Conservation (phyloP, 2,797 vertebrate genomes). For the Urophycis tenuis region DNA sequence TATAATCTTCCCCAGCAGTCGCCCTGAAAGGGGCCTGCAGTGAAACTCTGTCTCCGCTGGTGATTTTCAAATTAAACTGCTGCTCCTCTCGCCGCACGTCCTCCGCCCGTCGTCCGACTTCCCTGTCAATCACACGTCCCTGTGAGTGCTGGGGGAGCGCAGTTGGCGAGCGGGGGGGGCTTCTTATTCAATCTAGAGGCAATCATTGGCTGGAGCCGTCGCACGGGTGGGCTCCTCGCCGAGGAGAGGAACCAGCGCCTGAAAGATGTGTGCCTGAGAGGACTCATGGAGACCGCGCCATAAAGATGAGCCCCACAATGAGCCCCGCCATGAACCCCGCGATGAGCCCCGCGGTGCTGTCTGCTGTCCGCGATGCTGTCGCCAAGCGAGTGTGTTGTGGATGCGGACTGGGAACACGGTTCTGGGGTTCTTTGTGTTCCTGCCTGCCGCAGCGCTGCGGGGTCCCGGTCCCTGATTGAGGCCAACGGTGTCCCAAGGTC, state of each 20-base stretch:
- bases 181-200: not conserved
- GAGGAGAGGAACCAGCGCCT: not conserved
- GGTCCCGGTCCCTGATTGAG: not conserved
- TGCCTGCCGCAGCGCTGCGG: not conserved
- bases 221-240: not conserved
- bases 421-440: not conserved
- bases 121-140: not conserved
- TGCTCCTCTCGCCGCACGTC: not conserved
- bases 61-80: not conserved
- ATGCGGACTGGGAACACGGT: not conserved
- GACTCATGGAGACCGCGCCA: no score
- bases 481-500: not conserved
- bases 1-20: not conserved
- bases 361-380: no score
- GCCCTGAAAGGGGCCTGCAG: not conserved
- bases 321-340: no score
- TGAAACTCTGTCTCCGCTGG: not conserved
- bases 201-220: not conserved
- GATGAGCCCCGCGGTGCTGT: no score
- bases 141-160: not conserved
- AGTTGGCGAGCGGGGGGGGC: not conserved
- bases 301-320: no score
- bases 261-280: not conserved
- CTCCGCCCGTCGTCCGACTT: not conserved
- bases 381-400: no score